Base-by-base conservation (phyloP, 1,140 invertebrate species). In the Mya arenaria region DNA sequence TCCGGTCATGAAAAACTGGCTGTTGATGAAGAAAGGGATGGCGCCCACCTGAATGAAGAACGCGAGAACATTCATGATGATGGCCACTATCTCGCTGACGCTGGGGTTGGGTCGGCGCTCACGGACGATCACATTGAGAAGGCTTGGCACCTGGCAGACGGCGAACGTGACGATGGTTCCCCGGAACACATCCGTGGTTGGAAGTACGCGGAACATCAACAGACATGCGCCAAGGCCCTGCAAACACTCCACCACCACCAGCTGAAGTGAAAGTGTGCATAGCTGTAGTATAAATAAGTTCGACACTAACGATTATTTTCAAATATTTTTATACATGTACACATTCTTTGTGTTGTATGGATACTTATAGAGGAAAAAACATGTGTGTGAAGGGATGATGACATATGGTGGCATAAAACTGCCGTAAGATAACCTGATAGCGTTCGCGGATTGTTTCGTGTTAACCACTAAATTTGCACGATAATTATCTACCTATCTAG, bases 191-290 rank as follows among this genome's bases (percentile, higher is more conserved):
- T 91, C 89, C 8, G 87, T 88, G 15, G 84, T 85, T 30, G 91
- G 91, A 13, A 92, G 62, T 10, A 92, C 85, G 36, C 87, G 82
- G 72, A 90, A 92, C 3, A 92, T 84, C 6, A 92, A 66, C 8
- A 92, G 83, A 66, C 87, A 88, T 19, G 86, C 72, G 1, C 91
- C 91, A 72, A 90, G 86, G 5, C 87, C 87, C 55, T 89, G 86
- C 17, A 90, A 71, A 34, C 87, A 85, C 60, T 92, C 90, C n/a
- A 90, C 34, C 13, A 89, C 17, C 32, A 90, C 65, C 32, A 92
- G 62, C 90, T 90, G 73, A 80, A 88, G 83, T 37, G 63, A 82
- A 73, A 48, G n/a, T 48, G 10, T 48, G 10, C 10, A 48, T 13
- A 48, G n/a, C n/a, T 48, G 44, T 48, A 48, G 44, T 48, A 13